Evolutionary conservation across 2,888 invertebrate genomes (phyloP).

Genomic region (Mythimna pallens): DNA sequence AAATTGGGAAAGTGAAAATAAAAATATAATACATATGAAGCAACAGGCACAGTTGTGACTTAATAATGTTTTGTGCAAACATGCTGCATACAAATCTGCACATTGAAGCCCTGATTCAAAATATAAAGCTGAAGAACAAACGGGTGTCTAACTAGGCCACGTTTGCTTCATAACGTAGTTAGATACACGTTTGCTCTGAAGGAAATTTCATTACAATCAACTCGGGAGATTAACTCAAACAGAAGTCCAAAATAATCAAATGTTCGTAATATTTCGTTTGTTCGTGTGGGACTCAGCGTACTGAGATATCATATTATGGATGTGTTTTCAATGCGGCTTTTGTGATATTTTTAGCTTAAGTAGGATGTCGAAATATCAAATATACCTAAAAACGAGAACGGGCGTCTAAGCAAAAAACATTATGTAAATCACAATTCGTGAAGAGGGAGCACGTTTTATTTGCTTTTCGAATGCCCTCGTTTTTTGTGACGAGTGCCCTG

Average conservation of each 20-base stretch:
- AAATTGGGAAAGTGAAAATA: background rate
- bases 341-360: background rate
- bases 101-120: slow-evolving; percentile 36
- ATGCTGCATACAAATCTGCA: slow-evolving; percentile 37
- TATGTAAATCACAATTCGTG: slow-evolving; percentile 77
- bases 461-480: slow-evolving; percentile 76
- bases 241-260: slow-evolving; percentile 56
- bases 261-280: slow-evolving; percentile 51
- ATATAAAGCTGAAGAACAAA: slow-evolving; percentile 51
- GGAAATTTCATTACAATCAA: slow-evolving; percentile 65
- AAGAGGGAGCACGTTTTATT: slow-evolving; percentile 81
- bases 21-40: background rate
- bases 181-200: slow-evolving; percentile 58
- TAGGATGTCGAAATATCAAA: slow-evolving; percentile 49
- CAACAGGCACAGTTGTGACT: slow-evolving; percentile 18
- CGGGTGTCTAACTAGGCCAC: slow-evolving; percentile 56
- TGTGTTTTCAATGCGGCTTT: background rate
- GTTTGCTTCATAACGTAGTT: slow-evolving; percentile 66
- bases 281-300: slow-evolving; percentile 2
- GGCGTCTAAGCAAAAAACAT: slow-evolving; percentile 71
- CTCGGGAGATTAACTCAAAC: slow-evolving; percentile 63
- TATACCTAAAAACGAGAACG: slow-evolving; percentile 67
- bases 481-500: slow-evolving; percentile 80
- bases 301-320: background rate
- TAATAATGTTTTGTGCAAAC: slow-evolving; percentile 24